Evolutionary conservation across 1,140 invertebrate species (phyloP), one percentile per base, ranked within the genome.

Genomic region (Neodiprion pinetum): DNA sequence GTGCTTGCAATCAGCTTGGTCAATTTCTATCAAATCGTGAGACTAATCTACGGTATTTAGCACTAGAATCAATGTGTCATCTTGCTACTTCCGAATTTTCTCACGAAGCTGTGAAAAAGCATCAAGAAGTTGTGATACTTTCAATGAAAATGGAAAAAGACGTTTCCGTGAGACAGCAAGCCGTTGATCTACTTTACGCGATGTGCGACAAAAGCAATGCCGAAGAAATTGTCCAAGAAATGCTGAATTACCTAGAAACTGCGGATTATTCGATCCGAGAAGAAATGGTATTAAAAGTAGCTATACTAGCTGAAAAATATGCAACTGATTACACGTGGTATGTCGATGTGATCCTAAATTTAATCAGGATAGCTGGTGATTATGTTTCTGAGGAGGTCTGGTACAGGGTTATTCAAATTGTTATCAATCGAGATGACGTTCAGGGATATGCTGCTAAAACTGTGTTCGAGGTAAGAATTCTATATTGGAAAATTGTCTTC

Each of bases 131-230:
- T 21, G 98, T 99, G 49, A 99, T 99, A 78, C 92, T 98, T 70
- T 99, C 99, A 4, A 96, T 99, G 91, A 99, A 99, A 92, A 99
- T 98, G 93, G 99, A 99, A 88, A 95, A 99, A 82, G 99, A 99
- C 90, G 98, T 99, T 0, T 99, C 97, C 75, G 98, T 99, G 1
- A 92, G 99, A 75, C 99, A 99, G 83, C 94, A 98, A 85, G 99
- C 99, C 68, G 98, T 99, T 1, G 99, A 99, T 90, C 90, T 99
- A n/a, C 88, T 99, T 0, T 99, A 99, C 89, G 99, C 99, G 14
- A 99, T 99, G 98, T 99, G 99, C 90, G 99, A 99, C 88, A 96
- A 98, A 82, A 97, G 96, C 72, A 99, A 99, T 90, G 97, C 98
- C 12, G 98, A 99, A 88, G 98, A 99, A 90, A 99, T 99, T 87